Evolutionary conservation across 1,140 invertebrate genomes (phyloP).

Genomic region (Tribolium madens): DNA sequence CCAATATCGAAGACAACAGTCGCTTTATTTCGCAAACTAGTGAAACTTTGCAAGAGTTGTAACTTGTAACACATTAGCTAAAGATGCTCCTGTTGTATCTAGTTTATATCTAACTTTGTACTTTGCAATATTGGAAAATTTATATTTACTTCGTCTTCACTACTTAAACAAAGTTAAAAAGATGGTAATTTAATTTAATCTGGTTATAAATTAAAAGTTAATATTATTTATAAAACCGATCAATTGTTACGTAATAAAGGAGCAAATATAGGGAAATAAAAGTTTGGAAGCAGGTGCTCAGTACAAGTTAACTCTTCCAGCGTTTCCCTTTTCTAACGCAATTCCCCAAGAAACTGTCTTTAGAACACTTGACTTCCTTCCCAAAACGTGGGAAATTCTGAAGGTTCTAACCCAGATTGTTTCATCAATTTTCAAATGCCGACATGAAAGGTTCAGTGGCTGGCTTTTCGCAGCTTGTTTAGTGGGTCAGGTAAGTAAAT

Average conservation of each 20-base stretch:
- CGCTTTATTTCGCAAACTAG: background rate
- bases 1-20: background rate
- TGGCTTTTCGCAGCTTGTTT: slow-evolving; percentile 20
- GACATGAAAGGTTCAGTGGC: background rate
- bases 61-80: background rate
- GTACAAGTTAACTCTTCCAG: background rate
- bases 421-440: background rate
- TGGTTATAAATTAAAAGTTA: too few relatives aligned
- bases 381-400: background rate
- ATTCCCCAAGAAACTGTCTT: background rate
- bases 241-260: too few relatives aligned
- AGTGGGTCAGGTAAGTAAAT: slow-evolving; percentile 19
- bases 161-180: too few relatives aligned
- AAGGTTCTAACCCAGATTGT: background rate
- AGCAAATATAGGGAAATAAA: background rate
- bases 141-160: background rate
- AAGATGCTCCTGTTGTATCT: background rate
- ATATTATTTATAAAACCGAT: too few relatives aligned
- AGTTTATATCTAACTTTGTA: background rate
- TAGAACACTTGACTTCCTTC: background rate
- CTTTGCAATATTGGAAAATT: background rate
- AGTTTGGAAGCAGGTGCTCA: background rate
- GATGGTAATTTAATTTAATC: too few relatives aligned
- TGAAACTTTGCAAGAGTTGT: too few relatives aligned
- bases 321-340: background rate